Conservation (phyloP, 2,113 vertebrate species). For the Scopus umbretta region DNA sequence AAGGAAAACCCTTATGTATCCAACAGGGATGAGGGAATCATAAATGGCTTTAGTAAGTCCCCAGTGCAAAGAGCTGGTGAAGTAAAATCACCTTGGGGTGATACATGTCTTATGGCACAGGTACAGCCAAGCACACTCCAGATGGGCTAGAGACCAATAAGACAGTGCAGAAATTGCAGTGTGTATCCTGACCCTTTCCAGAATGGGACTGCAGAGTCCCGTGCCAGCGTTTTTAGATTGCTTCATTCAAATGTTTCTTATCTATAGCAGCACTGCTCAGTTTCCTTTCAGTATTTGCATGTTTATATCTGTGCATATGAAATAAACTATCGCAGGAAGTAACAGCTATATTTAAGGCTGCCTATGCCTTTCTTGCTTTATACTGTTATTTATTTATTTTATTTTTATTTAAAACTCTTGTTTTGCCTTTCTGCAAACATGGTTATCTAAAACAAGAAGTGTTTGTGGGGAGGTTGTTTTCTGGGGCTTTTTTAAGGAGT, state of each 20-base stretch:
- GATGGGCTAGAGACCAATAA: background rate
- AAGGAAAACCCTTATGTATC: background rate
- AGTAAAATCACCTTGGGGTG: background rate
- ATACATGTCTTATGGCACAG: background rate
- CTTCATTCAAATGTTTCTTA: background rate
- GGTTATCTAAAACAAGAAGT: background rate
- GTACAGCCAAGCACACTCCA: background rate
- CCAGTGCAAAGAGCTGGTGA: background rate
- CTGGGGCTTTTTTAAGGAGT: background rate
- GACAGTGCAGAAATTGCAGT: background rate
- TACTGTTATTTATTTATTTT: background rate
- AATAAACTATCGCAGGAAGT: background rate
- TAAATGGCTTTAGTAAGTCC: background rate
- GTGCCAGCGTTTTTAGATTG: background rate
- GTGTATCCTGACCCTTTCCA: background rate
- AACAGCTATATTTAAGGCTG: background rate
- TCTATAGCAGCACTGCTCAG: background rate
- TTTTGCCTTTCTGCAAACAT: background rate
- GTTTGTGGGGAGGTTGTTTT: accelerated
- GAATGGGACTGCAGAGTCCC: background rate
- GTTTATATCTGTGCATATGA: background rate
- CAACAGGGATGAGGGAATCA: background rate
- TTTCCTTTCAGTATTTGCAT: background rate
- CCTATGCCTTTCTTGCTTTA: background rate
- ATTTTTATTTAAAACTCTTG: background rate